Conservation (phyloP, 37 sponge, comb jelly and placozoan genomes). For the Cliona cf. orientalis region DNA sequence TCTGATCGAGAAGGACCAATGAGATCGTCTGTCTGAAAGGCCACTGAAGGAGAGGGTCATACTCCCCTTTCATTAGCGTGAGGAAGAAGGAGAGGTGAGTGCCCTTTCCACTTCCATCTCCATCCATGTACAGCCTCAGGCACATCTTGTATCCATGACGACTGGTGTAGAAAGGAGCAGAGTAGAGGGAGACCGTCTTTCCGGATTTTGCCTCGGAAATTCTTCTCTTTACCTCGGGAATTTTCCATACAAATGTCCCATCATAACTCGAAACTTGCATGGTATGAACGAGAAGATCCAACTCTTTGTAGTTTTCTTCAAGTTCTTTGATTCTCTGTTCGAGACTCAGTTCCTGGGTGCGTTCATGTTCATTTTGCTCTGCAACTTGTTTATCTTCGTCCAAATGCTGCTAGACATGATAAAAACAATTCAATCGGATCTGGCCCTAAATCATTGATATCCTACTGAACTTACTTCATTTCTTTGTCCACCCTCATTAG, state of each 20-base stretch:
- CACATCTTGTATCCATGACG: slow-evolving; percentile 87
- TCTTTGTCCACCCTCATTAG: too few species aligned
- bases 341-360: too few species aligned
- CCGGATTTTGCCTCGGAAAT: slow-evolving; percentile 74
- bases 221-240: slow-evolving; percentile 69
- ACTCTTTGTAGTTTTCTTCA: slow-evolving; percentile 60
- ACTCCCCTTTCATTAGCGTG: slow-evolving; percentile 87
- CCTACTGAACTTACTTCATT: too few species aligned
- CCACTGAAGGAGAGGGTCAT: slow-evolving; percentile 86
- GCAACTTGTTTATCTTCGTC: too few species aligned
- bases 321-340: too few species aligned
- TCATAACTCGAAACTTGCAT: slow-evolving; percentile 77
- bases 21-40: slow-evolving; percentile 78
- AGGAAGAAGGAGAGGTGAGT: slow-evolving; percentile 82
- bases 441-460: too few species aligned
- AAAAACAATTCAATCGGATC: too few species aligned
- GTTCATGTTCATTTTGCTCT: too few species aligned
- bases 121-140: slow-evolving; percentile 82
- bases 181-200: slow-evolving; percentile 79
- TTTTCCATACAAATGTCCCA: slow-evolving; percentile 81
- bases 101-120: slow-evolving; percentile 83
- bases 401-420: too few species aligned
- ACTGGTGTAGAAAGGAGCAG: slow-evolving; percentile 87
- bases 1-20: slow-evolving; percentile 72
- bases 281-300: slow-evolving; percentile 64